phyloP scores from a whole-genome alignment of 2,888 invertebrate genomes.

The Stomorhina lunata region DNA sequence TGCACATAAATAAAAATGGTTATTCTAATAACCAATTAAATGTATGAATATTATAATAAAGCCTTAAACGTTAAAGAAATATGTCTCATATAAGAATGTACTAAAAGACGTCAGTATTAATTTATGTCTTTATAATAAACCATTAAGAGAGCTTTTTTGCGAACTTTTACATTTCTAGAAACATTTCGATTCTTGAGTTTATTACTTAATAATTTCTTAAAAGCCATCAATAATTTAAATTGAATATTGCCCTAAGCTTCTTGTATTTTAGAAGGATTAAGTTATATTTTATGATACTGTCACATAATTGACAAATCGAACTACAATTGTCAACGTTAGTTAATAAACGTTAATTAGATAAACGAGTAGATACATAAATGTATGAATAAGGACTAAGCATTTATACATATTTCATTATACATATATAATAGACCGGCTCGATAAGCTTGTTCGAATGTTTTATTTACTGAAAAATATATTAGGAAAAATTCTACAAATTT shows the following conservation, averaged over 20 bases:
- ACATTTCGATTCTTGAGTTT: not conserved
- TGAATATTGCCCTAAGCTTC: not conserved
- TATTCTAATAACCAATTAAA: slow-evolving; percentile 40
- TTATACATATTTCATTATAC: no score
- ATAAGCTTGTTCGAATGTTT: no score
- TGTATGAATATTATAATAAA: not conserved
- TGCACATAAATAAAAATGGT: slow-evolving; percentile 8
- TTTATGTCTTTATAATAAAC: slow-evolving; percentile 13
- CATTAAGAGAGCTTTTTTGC: not conserved
- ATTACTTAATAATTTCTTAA: not conserved
- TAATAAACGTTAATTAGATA: slow-evolving; percentile 54
- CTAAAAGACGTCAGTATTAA: not conserved
- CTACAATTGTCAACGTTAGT: slow-evolving; percentile 45
- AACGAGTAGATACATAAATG: not conserved
- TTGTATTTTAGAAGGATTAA: not conserved
- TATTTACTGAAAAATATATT: no score
- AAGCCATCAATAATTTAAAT: slow-evolving; percentile 13
- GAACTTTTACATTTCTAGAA: not conserved
- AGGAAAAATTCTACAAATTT: no score
- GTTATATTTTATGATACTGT: slow-evolving; percentile 43
- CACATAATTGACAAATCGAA: slow-evolving; percentile 45
- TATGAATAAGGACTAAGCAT: no score
- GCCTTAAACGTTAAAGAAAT: not conserved
- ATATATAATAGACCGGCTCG: no score
- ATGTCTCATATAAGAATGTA: no score